Conservation (phyloP, 2,113 vertebrate species). For the Tiliqua scincoides region DNA sequence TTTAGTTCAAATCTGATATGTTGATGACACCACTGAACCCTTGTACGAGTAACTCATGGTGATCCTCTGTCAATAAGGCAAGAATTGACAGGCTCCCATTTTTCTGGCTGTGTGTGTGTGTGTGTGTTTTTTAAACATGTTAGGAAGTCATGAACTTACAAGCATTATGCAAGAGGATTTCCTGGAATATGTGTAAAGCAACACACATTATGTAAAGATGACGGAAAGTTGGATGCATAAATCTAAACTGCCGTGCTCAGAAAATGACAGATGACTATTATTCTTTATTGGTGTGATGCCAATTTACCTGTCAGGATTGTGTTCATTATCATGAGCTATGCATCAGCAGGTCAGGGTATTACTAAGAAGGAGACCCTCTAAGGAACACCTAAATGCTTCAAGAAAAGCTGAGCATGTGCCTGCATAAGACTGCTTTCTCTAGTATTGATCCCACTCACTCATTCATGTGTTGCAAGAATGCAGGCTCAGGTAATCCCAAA, state of each 20-base stretch:
- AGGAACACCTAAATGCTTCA: neutral
- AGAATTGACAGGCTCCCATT: neutral
- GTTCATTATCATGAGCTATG: neutral
- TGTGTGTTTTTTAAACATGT: neutral
- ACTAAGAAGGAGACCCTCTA: too few species aligned
- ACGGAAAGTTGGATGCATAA: neutral
- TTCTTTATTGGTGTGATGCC: neutral
- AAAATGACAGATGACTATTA: neutral
- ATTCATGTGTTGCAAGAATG: too few species aligned
- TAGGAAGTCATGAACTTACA: neutral
- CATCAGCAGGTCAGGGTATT: neutral
- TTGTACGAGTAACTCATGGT: neutral
- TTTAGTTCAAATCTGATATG: neutral
- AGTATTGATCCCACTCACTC: too few species aligned
- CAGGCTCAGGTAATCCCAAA: too few species aligned
- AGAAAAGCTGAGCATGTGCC: too few species aligned
- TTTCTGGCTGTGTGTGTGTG: neutral
- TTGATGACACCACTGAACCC: neutral
- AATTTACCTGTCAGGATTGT: neutral
- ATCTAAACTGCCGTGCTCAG: conserved; percentile 1
- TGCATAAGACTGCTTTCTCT: too few species aligned
- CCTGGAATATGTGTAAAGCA: neutral
- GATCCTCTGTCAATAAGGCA: neutral
- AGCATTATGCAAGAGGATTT: neutral
- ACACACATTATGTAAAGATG: neutral